These are phyloP conservation scores for Megalops atlanticus DNA, from an alignment of 2,113 vertebrate genomes.

Conservation along the genomic window DNA sequence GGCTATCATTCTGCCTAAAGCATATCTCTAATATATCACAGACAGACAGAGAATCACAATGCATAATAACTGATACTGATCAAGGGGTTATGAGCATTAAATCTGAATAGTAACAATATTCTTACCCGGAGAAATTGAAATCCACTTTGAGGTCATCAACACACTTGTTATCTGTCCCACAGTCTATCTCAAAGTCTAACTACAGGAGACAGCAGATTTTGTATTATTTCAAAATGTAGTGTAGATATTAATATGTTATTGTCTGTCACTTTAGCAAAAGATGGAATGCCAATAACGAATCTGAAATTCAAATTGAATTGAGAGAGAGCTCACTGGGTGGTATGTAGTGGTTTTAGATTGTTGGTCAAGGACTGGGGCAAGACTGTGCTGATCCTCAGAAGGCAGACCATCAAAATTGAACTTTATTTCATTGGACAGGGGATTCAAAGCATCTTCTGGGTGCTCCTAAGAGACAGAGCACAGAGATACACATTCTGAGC, in stretches of 20 bases:
- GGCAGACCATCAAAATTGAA: constrained; percentile 60
- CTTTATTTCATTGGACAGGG: constrained; percentile 58
- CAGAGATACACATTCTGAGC: neutral
- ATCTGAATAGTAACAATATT: neutral
- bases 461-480: constrained; percentile 54
- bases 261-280: too few species aligned
- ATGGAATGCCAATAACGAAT: too few species aligned
- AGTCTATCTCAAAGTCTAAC: constrained; percentile 82
- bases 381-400: neutral
- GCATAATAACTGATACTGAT: too few species aligned
- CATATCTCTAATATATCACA: too few species aligned
- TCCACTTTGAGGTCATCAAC: constrained; percentile 73
- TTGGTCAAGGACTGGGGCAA: constrained; percentile 51
- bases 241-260: too few species aligned
- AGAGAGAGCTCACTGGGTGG: constrained; percentile 55
- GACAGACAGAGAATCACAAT: too few species aligned
- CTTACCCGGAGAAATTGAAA: constrained; percentile 73
- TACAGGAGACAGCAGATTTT: constrained; percentile 51
- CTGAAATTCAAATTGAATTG: too few species aligned
- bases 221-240: too few species aligned
- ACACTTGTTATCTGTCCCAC: constrained; percentile 73
- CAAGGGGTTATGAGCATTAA: too few species aligned
- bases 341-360: constrained; percentile 35
- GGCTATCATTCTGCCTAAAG: too few species aligned
- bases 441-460: constrained; percentile 64